phyloP scores from a whole-genome alignment of 1,140 invertebrate species.

The Galleria mellonella region DNA sequence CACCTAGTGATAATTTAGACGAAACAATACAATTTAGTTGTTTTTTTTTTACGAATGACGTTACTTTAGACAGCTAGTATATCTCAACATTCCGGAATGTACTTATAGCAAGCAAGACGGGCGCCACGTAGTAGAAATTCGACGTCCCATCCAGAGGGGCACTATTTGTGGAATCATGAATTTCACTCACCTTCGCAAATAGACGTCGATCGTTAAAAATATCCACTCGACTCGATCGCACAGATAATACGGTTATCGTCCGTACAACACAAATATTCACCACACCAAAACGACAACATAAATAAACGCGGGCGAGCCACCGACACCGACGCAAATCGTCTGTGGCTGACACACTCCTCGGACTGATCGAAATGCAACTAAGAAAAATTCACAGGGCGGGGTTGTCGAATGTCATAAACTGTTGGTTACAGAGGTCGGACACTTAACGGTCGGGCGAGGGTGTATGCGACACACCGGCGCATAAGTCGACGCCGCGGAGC shows the following conservation, averaged over 20 bases:
- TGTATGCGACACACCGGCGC: slow-evolving; percentile 29
- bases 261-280: slow-evolving; percentile 71
- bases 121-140: slow-evolving; percentile 56
- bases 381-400: slow-evolving; percentile 67
- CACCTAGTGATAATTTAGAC: background rate
- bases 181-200: slow-evolving; percentile 61
- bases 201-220: slow-evolving; percentile 57
- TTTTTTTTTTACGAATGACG: slow-evolving; percentile 5
- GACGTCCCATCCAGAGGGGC: slow-evolving; percentile 24
- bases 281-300: slow-evolving; percentile 72
- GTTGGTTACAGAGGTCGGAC: slow-evolving; percentile 63
- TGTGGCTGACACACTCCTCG: slow-evolving; percentile 42
- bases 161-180: slow-evolving; percentile 38
- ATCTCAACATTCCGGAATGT: slow-evolving; percentile 39
- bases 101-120: slow-evolving; percentile 26
- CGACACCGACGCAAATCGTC: slow-evolving; percentile 27
- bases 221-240: slow-evolving; percentile 63
- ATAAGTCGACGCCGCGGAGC: slow-evolving; percentile 42
- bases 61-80: slow-evolving; percentile 5
- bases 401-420: slow-evolving; percentile 68
- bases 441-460: slow-evolving; percentile 31
- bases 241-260: slow-evolving; percentile 71
- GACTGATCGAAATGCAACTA: slow-evolving; percentile 58
- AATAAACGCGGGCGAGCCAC: slow-evolving; percentile 60
- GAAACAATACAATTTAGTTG: background rate